Conservation (phyloP, 2,888 invertebrate genomes). For the Rambutsinella grinnellia region DNA sequence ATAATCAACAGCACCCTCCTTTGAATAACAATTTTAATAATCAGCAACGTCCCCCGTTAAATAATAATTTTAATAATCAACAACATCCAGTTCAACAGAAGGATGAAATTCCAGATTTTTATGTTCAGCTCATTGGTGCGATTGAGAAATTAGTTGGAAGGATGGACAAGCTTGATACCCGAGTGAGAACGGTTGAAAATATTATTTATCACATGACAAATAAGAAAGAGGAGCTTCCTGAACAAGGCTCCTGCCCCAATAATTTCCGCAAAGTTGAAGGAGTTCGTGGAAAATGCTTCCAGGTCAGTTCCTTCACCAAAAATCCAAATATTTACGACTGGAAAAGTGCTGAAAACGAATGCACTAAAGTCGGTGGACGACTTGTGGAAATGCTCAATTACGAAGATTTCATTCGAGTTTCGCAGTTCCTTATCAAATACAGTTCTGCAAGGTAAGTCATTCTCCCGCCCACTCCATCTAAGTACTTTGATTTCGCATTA, state of each 20-base stretch:
- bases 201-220: slow-evolving; percentile 60
- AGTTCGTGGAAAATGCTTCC: slow-evolving; percentile 63
- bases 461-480: too few relatives aligned
- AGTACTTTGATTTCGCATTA: too few relatives aligned
- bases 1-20: not conserved
- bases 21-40: not conserved
- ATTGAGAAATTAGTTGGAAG: slow-evolving; percentile 63
- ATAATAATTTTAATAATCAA: not conserved
- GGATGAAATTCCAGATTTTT: slow-evolving; percentile 38
- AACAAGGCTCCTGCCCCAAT: slow-evolving; percentile 61
- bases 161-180: slow-evolving; percentile 60
- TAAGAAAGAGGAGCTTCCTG: slow-evolving; percentile 49
- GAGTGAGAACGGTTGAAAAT: slow-evolving; percentile 62
- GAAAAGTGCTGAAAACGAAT: slow-evolving; percentile 63
- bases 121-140: slow-evolving; percentile 61
- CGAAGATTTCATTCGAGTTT: slow-evolving; percentile 61
- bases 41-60: not conserved
- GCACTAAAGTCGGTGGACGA: slow-evolving; percentile 58
- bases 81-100: not conserved
- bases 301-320: slow-evolving; percentile 56
- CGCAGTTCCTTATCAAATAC: slow-evolving; percentile 58
- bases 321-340: slow-evolving; percentile 57
- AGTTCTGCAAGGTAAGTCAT: slow-evolving; percentile 44
- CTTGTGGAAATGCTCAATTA: slow-evolving; percentile 62
- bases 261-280: slow-evolving; percentile 63